Evolutionary conservation across 2,797 vertebrate genomes (phyloP).

Genomic region (Siniperca obscura): DNA sequence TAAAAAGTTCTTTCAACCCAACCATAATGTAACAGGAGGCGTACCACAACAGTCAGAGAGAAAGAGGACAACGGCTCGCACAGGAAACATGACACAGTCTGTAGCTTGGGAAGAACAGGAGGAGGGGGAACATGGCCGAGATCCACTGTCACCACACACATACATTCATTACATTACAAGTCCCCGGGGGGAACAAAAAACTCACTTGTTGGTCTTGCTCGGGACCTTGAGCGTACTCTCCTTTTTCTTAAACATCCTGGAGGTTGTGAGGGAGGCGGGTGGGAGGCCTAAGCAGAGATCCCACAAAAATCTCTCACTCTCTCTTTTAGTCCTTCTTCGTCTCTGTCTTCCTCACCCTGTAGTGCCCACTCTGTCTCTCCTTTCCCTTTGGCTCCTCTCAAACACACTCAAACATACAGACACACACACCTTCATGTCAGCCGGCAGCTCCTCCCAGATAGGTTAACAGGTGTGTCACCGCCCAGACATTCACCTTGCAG

Average conservation of each 20-base stretch:
- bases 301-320: slow-evolving; percentile 47
- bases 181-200: slow-evolving; percentile 27
- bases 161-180: slow-evolving; percentile 8
- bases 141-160: slow-evolving; percentile 43
- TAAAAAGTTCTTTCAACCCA: background rate
- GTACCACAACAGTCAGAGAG: slow-evolving; percentile 10
- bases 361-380: slow-evolving; percentile 53
- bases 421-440: slow-evolving; percentile 58
- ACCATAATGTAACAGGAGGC: background rate
- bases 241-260: slow-evolving; percentile 85
- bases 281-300: slow-evolving; percentile 50
- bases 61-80: slow-evolving; percentile 52
- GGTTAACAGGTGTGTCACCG: slow-evolving; percentile 79
- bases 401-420: slow-evolving; percentile 41
- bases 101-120: slow-evolving; percentile 40
- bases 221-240: slow-evolving; percentile 68
- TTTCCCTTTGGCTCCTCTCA: slow-evolving; percentile 52
- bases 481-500: slow-evolving; percentile 74
- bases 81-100: slow-evolving; percentile 73
- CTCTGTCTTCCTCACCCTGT: slow-evolving; percentile 54
- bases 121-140: slow-evolving; percentile 51
- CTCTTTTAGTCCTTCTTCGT: slow-evolving; percentile 51
- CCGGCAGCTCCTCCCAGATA: slow-evolving; percentile 78
- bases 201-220: slow-evolving; percentile 83
- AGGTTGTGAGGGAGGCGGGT: background rate